Base-by-base conservation (phyloP, 2,113 vertebrate species). In the Chelonoidis abingdonii region DNA sequence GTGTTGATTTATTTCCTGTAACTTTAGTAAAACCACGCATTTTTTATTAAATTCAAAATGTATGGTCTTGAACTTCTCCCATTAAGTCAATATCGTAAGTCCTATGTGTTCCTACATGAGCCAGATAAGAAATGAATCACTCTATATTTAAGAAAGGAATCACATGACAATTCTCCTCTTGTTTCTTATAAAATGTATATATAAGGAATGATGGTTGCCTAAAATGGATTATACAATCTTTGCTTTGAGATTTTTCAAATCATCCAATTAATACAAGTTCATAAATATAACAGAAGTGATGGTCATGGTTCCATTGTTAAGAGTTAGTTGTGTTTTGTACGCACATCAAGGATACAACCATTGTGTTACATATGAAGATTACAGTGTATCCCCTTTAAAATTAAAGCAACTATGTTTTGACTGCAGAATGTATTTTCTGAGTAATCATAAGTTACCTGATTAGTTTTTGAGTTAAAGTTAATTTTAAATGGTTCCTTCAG, bases 251-350 rank as follows among this genome's bases (percentile, higher is more conserved):
- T 80, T 92, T 57, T 19, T 41, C 11, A 69, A 47, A 80, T 11
- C 22, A 47, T 1, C 41, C 5, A 9, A 6, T 84, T 3, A 72
- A 0, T 47, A 35, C 49, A 7, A 59, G 3, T 13, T 94, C 80
- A 16, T 10, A 87, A 49, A 4, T 78, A 84, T 27, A 6, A 53
- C 38, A 82, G 72, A 83, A 4, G 10, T 75, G 21, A 10, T 79
- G 2, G 2, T n/a, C 38, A 54, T 54, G 4, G 3, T 29, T 52
- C 3, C 50, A 47, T 86, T 4, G 7, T 49, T 62, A 89, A 80
- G 16, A 38, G n/a, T 38, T 72, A 80, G 29, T 3, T 53, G 27
- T 16, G 4, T 0, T 10, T 86, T 65, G 75, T 53, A 44, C 6
- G 53, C 5, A 78, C 5, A 11, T 24, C 4, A 47, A 10, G 2